Evolutionary conservation across 1,140 invertebrate genomes (phyloP).

Genomic region (Sitobion miscanthi): DNA sequence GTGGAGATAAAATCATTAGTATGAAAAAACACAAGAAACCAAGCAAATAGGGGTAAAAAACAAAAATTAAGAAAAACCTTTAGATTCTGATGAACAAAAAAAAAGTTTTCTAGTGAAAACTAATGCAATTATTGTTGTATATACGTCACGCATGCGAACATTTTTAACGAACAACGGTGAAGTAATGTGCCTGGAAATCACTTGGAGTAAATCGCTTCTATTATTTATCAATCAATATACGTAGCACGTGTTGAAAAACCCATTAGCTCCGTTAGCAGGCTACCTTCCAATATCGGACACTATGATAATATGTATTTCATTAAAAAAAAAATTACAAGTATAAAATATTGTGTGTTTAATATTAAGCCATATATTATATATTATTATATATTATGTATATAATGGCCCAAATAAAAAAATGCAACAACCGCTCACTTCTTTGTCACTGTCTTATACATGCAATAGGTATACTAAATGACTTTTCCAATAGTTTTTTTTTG

Average conservation of each 20-base stretch:
- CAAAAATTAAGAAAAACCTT: background rate
- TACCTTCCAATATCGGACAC: background rate
- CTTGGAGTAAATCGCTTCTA: background rate
- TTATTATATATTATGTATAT: too few species aligned
- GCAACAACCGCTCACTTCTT: too few species aligned
- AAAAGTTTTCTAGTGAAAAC: background rate
- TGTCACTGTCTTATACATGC: too few species aligned
- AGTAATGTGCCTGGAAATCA: background rate
- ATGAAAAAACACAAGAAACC: background rate
- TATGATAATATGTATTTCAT: background rate
- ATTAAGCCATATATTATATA: too few species aligned
- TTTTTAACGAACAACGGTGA: background rate
- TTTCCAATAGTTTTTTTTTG: too few species aligned
- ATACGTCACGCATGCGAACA: background rate
- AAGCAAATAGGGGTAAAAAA: background rate
- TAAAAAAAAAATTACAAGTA: background rate
- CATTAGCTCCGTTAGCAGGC: background rate
- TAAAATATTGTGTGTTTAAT: background rate
- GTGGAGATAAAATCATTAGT: background rate
- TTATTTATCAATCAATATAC: conserved; percentile 11
- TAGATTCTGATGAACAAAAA: background rate
- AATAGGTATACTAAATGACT: too few species aligned
- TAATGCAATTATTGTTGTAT: background rate
- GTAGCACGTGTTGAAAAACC: background rate
- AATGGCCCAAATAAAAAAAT: too few species aligned